A percentile compares a stretch with the other conserved stretches of the same genome.
Evolutionary conservation across 1,140 invertebrate species (phyloP).

Genomic region (Drosophila prosaltans): DNA sequence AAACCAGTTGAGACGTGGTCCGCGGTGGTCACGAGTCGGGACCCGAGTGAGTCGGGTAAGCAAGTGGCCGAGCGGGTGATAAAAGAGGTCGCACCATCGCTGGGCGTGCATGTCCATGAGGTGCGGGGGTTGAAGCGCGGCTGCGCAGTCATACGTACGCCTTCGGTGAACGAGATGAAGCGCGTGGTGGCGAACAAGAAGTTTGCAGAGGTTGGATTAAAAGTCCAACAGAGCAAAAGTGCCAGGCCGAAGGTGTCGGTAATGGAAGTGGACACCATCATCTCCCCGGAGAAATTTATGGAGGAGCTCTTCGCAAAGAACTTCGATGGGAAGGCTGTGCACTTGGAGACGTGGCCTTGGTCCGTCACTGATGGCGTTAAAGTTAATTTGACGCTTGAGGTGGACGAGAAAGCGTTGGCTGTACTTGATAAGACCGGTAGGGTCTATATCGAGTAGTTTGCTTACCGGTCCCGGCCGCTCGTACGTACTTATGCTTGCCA

Average conservation of each 20-base stretch:
- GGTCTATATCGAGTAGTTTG: too few relatives aligned
- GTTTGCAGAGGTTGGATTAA: neutral
- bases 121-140: neutral
- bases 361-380: too few relatives aligned
- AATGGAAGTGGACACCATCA: neutral
- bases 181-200: neutral
- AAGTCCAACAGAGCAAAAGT: neutral
- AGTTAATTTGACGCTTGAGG: too few relatives aligned
- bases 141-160: neutral
- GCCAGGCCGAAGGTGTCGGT: neutral
- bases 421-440: too few relatives aligned
- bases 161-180: neutral
- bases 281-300: neutral
- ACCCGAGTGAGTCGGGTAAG: neutral
- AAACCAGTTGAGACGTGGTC: constrained; percentile 13
- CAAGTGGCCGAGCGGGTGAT: neutral
- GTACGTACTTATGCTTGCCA: too few relatives aligned
- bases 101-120: neutral
- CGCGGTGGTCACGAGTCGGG: neutral
- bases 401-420: too few relatives aligned
- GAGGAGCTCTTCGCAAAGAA: neutral
- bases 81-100: neutral
- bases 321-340: too few relatives aligned
- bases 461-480: too few relatives aligned
- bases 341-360: too few relatives aligned